Conservation (phyloP, 1,140 invertebrate species). For the Procambarus virginalis region DNA sequence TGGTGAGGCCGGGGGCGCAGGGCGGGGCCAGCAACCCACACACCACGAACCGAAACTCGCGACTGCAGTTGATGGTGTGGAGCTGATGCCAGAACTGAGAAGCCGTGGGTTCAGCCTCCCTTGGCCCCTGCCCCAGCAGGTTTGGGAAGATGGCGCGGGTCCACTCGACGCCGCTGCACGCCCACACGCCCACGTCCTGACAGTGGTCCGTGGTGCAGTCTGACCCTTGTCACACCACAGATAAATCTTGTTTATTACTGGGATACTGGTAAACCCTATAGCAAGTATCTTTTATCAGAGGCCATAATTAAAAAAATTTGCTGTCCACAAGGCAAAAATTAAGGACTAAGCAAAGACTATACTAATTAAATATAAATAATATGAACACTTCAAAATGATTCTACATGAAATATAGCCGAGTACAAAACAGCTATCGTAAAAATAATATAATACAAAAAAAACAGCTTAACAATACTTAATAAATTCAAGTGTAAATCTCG, state of each 20-base stretch:
- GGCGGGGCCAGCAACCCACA: slow-evolving; percentile 62
- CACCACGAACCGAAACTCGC: slow-evolving; percentile 62
- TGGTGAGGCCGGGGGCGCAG: slow-evolving; percentile 50
- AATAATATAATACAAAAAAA: not conserved
- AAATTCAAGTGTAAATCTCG: not conserved
- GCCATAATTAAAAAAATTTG: not conserved
- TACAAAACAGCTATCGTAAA: not conserved
- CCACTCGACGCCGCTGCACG: slow-evolving; percentile 64
- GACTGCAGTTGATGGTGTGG: slow-evolving; percentile 57
- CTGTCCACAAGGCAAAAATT: not conserved
- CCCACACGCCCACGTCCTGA: slow-evolving; percentile 41
- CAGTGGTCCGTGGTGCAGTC: slow-evolving; percentile 64
- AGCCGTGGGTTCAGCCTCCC: slow-evolving; percentile 34
- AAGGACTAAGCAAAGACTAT: not conserved
- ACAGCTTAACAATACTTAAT: not conserved
- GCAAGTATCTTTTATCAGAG: not conserved
- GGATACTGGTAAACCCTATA: not conserved
- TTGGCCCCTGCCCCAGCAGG: slow-evolving; percentile 53
- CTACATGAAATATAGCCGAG: not conserved
- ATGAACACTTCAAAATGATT: slow-evolving; percentile 1
- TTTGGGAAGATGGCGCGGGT: slow-evolving; percentile 49
- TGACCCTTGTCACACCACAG: slow-evolving; percentile 4
- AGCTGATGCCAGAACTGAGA: slow-evolving; percentile 57
- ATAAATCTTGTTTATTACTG: slow-evolving; percentile 3
- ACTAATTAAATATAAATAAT: not conserved